Conservation (phyloP, 2,113 vertebrate genomes). For the Sturnus vulgaris region DNA sequence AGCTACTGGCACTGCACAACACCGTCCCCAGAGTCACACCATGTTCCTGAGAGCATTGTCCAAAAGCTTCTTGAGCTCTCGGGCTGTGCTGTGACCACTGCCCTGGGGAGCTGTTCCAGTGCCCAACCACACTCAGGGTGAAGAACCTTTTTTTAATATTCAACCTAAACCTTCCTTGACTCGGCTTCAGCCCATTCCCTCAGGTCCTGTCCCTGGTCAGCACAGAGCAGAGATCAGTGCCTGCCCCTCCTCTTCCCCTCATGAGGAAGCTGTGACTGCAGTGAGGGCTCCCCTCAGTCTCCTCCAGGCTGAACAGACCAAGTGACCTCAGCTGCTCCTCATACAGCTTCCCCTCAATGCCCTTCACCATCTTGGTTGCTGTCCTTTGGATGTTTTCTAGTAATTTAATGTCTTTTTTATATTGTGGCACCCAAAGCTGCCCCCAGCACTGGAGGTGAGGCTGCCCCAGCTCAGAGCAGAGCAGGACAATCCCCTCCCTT, state of each 20-base stretch:
- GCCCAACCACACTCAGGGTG: accelerated
- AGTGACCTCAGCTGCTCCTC: accelerated
- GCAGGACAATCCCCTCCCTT: background rate
- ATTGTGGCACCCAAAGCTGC: background rate
- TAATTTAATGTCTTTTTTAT: background rate
- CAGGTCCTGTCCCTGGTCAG: background rate
- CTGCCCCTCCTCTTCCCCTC: background rate
- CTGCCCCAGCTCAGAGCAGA: background rate
- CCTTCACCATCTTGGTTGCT: background rate
- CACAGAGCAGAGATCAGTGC: background rate
- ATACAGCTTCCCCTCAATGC: background rate
- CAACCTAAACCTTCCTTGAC: background rate
- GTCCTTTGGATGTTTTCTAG: no score
- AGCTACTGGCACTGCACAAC: background rate
- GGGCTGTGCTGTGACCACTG: background rate
- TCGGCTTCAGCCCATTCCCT: background rate
- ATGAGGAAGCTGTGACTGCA: accelerated
- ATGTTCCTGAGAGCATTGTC: background rate
- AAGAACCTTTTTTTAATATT: background rate
- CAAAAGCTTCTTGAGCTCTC: background rate
- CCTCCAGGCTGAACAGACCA: background rate
- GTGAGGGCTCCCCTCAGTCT: background rate
- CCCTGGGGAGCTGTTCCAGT: background rate
- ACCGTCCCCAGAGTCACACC: background rate
- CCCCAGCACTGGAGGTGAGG: background rate